Percentiles rank a stretch among this genome's conserved stretches.
These are phyloP conservation scores for Zaprionus taronus DNA, from an alignment of 1,140 invertebrate genomes.

Conservation along the genomic window DNA sequence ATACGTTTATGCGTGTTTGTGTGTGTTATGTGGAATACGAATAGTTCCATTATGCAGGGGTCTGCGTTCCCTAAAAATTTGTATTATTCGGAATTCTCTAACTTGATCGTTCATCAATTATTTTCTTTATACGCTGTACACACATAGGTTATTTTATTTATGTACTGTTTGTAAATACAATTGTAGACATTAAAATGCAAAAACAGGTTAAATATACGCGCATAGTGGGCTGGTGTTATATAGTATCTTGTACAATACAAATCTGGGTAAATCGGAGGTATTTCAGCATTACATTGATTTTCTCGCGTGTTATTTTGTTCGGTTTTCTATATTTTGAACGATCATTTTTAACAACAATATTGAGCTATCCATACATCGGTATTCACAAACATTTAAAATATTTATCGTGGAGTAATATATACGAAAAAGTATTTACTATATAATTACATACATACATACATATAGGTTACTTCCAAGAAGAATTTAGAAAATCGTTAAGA, in stretches of 20 bases:
- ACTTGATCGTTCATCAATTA: conserved; percentile 3
- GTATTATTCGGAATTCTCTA: not conserved
- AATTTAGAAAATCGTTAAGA: conserved; percentile 27
- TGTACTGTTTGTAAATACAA: not conserved
- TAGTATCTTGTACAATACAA: conserved; percentile 31
- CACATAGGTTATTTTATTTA: conserved; percentile 12
- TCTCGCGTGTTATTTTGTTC: conserved; percentile 18
- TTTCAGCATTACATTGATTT: conserved; percentile 67
- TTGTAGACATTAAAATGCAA: conserved; percentile 18
- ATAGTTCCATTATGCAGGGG: conserved; percentile 5
- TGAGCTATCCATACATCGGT: conserved; percentile 15
- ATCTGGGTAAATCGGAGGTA: conserved; percentile 67
- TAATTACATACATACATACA: conserved; percentile 24
- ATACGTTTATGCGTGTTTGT: conserved; percentile 22
- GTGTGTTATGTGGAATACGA: conserved; percentile 10
- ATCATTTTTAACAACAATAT: conserved; percentile 26
- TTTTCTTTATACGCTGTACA: conserved; percentile 28
- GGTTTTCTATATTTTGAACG: conserved; percentile 2
- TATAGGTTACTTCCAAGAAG: conserved; percentile 16
- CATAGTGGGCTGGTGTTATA: not conserved
- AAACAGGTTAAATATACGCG: conserved; percentile 6
- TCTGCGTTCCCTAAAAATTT: not conserved
- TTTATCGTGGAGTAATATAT: conserved; percentile 7
- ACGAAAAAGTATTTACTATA: conserved; percentile 11
- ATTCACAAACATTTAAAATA: conserved; percentile 23